Evolutionary conservation across 2,113 vertebrate genomes (phyloP).

Genomic region (Heteronetta atricapilla): DNA sequence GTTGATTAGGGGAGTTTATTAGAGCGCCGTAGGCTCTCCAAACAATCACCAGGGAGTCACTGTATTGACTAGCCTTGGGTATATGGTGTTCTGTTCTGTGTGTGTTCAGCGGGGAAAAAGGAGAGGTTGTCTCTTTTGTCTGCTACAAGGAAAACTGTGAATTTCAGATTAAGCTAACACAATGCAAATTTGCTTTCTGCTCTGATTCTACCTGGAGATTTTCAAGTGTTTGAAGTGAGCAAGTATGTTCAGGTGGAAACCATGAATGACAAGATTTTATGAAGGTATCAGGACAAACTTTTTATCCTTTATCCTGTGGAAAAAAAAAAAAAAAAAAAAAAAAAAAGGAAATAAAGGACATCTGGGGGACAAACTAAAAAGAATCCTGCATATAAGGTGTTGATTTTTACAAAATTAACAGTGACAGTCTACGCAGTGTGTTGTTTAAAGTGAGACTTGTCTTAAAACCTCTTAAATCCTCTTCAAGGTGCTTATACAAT

Average conservation of each 20-base stretch:
- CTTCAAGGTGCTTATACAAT: neutral
- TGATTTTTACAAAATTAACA: neutral
- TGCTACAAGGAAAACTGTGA: neutral
- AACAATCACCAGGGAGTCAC: conserved; percentile 1
- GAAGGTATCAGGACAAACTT: neutral
- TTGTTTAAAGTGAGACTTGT: neutral
- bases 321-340: neutral
- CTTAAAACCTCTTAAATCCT: neutral
- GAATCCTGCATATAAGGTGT: neutral
- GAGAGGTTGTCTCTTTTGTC: neutral
- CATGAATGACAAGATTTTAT: neutral
- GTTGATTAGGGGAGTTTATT: neutral
- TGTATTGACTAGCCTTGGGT: neutral
- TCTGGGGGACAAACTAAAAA: neutral
- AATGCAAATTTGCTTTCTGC: neutral
- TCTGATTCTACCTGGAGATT: neutral
- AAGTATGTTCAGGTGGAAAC: neutral
- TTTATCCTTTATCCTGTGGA: neutral
- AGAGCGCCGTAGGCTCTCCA: neutral
- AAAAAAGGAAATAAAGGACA: no score
- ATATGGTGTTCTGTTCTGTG: neutral
- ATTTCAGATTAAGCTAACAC: neutral
- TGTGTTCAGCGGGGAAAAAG: neutral
- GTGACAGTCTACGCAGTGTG: neutral
- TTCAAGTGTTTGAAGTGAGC: neutral